phyloP scores from a whole-genome alignment of 2,113 vertebrate species.

The Nycticryphes semicollaris region DNA sequence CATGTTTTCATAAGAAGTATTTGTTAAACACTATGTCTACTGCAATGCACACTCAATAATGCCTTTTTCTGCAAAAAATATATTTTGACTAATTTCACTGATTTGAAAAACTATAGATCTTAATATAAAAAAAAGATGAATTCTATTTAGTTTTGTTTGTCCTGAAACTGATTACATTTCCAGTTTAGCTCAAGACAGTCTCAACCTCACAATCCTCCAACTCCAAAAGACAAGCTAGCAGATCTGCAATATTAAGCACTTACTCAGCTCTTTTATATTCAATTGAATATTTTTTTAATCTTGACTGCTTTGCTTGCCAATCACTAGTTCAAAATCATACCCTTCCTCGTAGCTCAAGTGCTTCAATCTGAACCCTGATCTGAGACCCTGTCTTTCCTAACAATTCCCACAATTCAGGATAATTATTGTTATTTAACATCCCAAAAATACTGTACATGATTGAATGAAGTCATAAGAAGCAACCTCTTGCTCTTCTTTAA shows the following conservation, averaged over 20 bases:
- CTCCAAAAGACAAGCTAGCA: background rate
- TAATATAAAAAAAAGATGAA: background rate
- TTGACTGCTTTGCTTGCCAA: background rate
- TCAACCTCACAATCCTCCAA: background rate
- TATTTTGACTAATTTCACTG: background rate
- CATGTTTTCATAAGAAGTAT: background rate
- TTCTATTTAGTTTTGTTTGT: background rate
- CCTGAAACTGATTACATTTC: background rate
- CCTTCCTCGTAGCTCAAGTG: background rate
- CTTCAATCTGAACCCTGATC: background rate
- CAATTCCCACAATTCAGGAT: background rate
- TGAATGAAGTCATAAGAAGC: background rate
- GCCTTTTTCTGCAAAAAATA: background rate
- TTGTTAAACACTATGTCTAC: background rate
- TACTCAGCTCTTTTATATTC: fast-evolving
- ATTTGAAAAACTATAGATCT: background rate
- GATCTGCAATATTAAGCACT: background rate
- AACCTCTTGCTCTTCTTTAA: background rate
- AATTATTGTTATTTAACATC: background rate
- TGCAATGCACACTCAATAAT: fast-evolving
- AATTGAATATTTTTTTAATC: background rate
- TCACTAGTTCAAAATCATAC: background rate
- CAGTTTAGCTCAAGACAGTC: background rate
- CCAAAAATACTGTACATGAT: background rate
- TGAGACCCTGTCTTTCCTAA: background rate